phyloP scores from a whole-genome alignment of 1,140 invertebrate genomes.

The Lasioglossum baleicum region DNA sequence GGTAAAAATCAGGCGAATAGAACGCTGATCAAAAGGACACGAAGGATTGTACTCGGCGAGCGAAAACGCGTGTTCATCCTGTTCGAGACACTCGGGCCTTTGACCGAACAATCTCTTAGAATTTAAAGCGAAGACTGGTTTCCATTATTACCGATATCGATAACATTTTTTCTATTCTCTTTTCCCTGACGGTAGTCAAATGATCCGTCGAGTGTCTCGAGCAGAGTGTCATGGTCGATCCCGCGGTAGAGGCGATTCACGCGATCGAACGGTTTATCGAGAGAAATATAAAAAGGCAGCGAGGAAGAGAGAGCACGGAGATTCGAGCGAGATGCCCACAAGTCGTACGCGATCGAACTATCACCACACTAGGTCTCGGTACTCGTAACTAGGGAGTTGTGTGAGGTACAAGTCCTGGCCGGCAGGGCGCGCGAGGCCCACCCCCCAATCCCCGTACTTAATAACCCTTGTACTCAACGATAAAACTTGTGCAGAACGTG shows the following conservation, averaged over 20 bases:
- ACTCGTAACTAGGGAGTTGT: conserved; percentile 82
- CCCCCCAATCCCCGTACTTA: conserved; percentile 79
- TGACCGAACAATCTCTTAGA: not conserved
- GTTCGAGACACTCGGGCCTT: conserved; percentile 1
- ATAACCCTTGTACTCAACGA: conserved; percentile 66
- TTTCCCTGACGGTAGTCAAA: not conserved
- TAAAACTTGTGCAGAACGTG: conserved; percentile 17
- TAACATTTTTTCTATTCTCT: not conserved
- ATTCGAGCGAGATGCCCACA: conserved; percentile 24
- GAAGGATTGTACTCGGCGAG: not conserved
- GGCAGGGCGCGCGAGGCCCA: conserved; percentile 79
- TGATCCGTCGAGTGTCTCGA: not conserved
- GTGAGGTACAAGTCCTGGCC: conserved; percentile 81
- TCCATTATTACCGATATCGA: not conserved
- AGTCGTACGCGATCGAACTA: conserved; percentile 43
- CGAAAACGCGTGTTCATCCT: conserved; percentile 8
- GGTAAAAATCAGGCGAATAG: conserved; percentile 20
- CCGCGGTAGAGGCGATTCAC: not conserved
- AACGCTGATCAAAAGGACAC: conserved; percentile 22
- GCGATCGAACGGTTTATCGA: not conserved
- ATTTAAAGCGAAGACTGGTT: not conserved
- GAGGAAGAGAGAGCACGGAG: conserved; percentile 21
- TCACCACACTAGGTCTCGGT: conserved; percentile 79
- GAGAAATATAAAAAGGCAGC: not conserved
- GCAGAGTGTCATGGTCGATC: not conserved